phyloP scores from a whole-genome alignment of 2,797 vertebrate genomes.

The Orestias chungarensis region DNA sequence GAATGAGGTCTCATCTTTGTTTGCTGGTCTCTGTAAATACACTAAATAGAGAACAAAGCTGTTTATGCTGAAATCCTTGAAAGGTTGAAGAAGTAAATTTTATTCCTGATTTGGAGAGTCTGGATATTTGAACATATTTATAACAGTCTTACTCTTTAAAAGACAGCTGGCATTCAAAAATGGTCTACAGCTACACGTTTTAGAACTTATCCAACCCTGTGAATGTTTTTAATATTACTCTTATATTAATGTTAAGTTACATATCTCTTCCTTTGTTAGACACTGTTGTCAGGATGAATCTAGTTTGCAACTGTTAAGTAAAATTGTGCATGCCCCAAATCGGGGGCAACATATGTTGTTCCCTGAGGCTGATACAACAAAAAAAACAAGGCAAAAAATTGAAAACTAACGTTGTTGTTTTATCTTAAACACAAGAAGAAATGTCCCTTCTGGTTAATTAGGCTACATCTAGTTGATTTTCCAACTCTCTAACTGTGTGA shows the following conservation, averaged over 20 bases:
- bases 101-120: background rate
- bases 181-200: background rate
- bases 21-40: too few relatives aligned
- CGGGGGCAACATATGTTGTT: conserved; percentile 28
- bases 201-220: background rate
- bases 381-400: background rate
- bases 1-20: too few relatives aligned
- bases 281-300: background rate
- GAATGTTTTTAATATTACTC: background rate
- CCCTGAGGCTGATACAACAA: conserved; percentile 7
- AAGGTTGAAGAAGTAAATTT: too few relatives aligned
- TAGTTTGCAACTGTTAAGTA: conserved; percentile 9
- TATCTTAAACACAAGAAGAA: background rate
- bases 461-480: conserved; percentile 31
- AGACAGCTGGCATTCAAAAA: background rate
- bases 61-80: too few relatives aligned
- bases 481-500: conserved; percentile 32
- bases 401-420: background rate
- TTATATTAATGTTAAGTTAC: background rate
- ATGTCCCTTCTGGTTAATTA: conserved; percentile 26
- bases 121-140: background rate
- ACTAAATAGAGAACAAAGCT: too few relatives aligned
- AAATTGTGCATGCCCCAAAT: conserved; percentile 9
- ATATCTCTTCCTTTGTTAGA: background rate
- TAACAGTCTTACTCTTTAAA: background rate